These are phyloP conservation scores for Syrphus vitripennis DNA, from an alignment of 2,888 invertebrate genomes.

Conservation along the genomic window DNA sequence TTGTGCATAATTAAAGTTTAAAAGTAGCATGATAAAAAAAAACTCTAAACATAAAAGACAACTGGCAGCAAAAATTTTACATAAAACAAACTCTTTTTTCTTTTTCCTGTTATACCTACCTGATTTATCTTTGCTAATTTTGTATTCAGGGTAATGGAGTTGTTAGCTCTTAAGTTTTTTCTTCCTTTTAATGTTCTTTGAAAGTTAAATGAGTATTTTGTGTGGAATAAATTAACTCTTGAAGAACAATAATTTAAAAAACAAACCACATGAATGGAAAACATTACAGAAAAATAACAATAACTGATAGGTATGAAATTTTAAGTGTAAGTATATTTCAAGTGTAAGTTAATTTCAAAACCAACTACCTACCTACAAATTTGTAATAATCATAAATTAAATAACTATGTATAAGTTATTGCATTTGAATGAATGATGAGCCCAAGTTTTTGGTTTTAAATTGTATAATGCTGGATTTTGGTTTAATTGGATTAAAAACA, in stretches of 20 bases:
- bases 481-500: too few species aligned
- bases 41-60: not conserved
- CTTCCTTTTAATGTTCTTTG: not conserved
- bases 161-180: not conserved
- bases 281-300: not conserved
- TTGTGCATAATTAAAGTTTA: constrained; percentile 8
- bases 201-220: not conserved
- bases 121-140: not conserved
- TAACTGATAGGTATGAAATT: not conserved
- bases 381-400: too few species aligned
- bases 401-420: too few species aligned
- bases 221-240: not conserved
- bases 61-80: not conserved
- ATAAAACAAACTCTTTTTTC: not conserved
- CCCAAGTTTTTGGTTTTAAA: too few species aligned
- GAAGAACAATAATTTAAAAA: not conserved
- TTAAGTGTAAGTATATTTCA: too few species aligned
- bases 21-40: not conserved
- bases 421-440: too few species aligned
- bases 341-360: too few species aligned
- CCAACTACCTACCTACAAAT: too few species aligned
- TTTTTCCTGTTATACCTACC: not conserved
- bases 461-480: too few species aligned
- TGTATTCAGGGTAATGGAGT: not conserved
- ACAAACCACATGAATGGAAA: not conserved